These are phyloP conservation scores for Labrus mixtus DNA, from an alignment of 2,113 vertebrate species.

Conservation along the genomic window DNA sequence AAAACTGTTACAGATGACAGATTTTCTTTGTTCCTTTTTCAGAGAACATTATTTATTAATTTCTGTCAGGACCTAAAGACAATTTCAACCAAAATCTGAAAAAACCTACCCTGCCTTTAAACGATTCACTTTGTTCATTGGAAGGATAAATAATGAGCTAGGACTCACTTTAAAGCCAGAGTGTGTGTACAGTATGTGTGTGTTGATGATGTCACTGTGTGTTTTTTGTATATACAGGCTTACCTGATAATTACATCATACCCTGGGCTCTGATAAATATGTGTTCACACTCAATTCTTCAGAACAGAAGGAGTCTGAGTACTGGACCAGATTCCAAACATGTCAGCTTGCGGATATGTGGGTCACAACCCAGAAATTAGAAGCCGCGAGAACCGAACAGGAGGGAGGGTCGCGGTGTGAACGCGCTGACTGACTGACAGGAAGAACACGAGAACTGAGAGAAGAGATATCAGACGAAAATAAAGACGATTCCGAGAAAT, in stretches of 20 bases:
- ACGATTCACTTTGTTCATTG: too few species aligned
- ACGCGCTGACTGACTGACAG: background rate
- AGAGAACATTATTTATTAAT: too few species aligned
- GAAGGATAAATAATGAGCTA: too few species aligned
- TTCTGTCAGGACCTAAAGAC: too few species aligned
- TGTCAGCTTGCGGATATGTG: slow-evolving; percentile 37
- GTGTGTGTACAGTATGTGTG: too few species aligned
- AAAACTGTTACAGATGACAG: too few species aligned
- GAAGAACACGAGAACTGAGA: background rate
- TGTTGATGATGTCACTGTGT: background rate
- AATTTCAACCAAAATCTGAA: too few species aligned
- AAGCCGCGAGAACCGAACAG: slow-evolving; percentile 42
- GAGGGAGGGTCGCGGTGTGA: slow-evolving; percentile 51
- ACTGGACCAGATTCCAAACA: slow-evolving; percentile 16
- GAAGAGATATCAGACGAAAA: background rate
- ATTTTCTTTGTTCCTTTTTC: too few species aligned
- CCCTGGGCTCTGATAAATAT: background rate
- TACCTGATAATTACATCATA: background rate
- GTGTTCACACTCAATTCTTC: background rate
- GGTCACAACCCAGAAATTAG: slow-evolving; percentile 51
- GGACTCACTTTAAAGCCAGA: too few species aligned
- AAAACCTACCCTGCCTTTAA: too few species aligned
- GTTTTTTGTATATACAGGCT: background rate
- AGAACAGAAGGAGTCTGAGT: slow-evolving; percentile 23
- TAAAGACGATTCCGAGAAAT: background rate